phyloP scores from a whole-genome alignment of 2,888 invertebrate species.

The Myathropa florea region DNA sequence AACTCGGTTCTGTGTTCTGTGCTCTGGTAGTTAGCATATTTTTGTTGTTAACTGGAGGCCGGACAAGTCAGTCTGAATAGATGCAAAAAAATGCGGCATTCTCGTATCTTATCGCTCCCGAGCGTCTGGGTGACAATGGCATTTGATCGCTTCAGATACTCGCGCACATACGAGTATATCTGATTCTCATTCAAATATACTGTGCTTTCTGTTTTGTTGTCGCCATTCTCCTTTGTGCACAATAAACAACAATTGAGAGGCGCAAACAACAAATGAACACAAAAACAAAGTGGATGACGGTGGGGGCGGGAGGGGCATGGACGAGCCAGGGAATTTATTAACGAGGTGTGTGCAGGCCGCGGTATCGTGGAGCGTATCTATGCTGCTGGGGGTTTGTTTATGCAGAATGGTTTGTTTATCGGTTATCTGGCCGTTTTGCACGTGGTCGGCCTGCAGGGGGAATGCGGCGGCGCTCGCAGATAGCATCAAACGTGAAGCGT shows the following conservation, averaged over 20 bases:
- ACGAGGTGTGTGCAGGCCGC: constrained; percentile 38
- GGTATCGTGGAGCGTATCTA: neutral
- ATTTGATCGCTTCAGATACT: constrained; percentile 23
- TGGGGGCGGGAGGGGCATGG: neutral
- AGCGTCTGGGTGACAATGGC: constrained; percentile 28
- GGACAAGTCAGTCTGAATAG: constrained; percentile 10
- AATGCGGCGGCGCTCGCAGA: constrained; percentile 1
- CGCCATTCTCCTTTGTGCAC: constrained; percentile 16
- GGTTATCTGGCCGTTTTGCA: constrained; percentile 12
- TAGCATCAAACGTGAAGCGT: neutral
- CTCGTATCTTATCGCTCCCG: constrained; percentile 52
- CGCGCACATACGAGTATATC: constrained; percentile 17
- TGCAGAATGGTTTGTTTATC: constrained; percentile 27
- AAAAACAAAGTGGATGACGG: neutral
- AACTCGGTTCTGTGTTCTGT: neutral
- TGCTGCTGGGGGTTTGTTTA: constrained; percentile 11
- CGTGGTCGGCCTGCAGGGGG: neutral
- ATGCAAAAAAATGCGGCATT: constrained; percentile 45
- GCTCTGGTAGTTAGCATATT: constrained; percentile 27
- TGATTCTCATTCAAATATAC: constrained; percentile 57
- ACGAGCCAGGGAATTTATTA: constrained; percentile 23
- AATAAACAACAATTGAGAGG: constrained; percentile 39
- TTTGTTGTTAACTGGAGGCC: neutral
- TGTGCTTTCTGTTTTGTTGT: constrained; percentile 1
- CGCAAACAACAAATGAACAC: constrained; percentile 6